These are phyloP conservation scores for Galagoides demidoff DNA, from an alignment of 2,797 vertebrate species.

Conservation along the genomic window DNA sequence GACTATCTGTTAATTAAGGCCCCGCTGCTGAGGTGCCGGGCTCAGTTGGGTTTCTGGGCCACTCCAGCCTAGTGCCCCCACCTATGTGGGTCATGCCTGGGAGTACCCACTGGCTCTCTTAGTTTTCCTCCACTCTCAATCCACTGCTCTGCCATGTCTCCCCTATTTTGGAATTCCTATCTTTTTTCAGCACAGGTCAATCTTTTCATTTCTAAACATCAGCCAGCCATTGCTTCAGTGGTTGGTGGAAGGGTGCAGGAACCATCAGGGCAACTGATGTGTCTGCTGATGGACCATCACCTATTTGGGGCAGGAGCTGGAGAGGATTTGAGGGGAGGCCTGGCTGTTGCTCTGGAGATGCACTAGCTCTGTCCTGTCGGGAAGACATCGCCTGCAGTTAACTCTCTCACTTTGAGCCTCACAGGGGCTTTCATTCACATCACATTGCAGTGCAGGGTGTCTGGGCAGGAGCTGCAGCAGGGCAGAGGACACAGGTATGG, in stretches of 20 bases:
- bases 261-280: neutral
- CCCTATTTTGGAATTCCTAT: neutral
- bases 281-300: neutral
- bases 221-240: neutral
- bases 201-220: neutral
- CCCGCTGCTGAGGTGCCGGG: neutral
- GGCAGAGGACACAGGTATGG: neutral
- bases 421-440: neutral
- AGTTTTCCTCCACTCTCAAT: neutral
- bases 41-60: neutral
- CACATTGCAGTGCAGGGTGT: neutral
- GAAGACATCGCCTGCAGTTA: too few species aligned
- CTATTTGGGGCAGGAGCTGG: neutral
- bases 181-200: neutral
- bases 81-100: too few species aligned
- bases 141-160: neutral
- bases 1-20: neutral
- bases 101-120: neutral
- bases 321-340: neutral
- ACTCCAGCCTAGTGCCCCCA: rapidly evolving
- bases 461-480: neutral
- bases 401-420: neutral
- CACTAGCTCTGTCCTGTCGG: neutral
- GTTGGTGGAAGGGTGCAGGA: neutral
- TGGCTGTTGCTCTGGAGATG: neutral